Conservation (phyloP, 2,888 invertebrate genomes). For the Xylophagus ater region DNA sequence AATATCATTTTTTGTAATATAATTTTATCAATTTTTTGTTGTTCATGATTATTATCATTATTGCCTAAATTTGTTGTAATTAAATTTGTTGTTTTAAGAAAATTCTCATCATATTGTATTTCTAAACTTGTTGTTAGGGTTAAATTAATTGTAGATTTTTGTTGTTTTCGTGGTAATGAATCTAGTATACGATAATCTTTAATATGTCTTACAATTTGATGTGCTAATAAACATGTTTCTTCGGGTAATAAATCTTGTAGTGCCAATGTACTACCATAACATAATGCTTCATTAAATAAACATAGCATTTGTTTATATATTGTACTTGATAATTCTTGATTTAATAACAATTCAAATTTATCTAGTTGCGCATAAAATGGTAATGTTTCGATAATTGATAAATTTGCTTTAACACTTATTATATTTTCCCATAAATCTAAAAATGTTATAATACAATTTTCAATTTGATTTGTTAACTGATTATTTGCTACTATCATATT, state of each 20-base stretch:
- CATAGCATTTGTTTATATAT: slow-evolving; percentile 77
- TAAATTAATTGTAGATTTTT: too few relatives aligned
- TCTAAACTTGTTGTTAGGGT: too few relatives aligned
- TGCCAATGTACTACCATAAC: slow-evolving; percentile 83
- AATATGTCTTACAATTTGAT: slow-evolving; percentile 73
- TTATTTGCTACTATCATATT: slow-evolving; percentile 28
- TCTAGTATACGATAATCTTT: slow-evolving; percentile 63
- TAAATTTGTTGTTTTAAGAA: too few relatives aligned
- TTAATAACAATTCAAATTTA: slow-evolving; percentile 61
- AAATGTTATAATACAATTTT: slow-evolving; percentile 68
- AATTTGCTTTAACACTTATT: slow-evolving; percentile 80
- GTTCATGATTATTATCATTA: too few relatives aligned
- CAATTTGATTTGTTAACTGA: slow-evolving; percentile 38
- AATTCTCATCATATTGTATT: too few relatives aligned
- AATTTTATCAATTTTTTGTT: slow-evolving; percentile 54
- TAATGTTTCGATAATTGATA: slow-evolving; percentile 79
- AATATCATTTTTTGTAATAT: slow-evolving; percentile 76
- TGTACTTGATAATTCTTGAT: slow-evolving; percentile 61
- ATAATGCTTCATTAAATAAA: slow-evolving; percentile 79
- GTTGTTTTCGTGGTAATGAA: slow-evolving; percentile 34
- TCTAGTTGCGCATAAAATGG: slow-evolving; percentile 78
- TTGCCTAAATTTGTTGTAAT: slow-evolving; percentile 29
- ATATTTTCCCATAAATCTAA: slow-evolving; percentile 81
- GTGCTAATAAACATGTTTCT: slow-evolving; percentile 77
- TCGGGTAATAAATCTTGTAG: slow-evolving; percentile 79